These are phyloP conservation scores for Tylochromis polylepis DNA, from an alignment of 2,113 vertebrate genomes.

Conservation along the genomic window DNA sequence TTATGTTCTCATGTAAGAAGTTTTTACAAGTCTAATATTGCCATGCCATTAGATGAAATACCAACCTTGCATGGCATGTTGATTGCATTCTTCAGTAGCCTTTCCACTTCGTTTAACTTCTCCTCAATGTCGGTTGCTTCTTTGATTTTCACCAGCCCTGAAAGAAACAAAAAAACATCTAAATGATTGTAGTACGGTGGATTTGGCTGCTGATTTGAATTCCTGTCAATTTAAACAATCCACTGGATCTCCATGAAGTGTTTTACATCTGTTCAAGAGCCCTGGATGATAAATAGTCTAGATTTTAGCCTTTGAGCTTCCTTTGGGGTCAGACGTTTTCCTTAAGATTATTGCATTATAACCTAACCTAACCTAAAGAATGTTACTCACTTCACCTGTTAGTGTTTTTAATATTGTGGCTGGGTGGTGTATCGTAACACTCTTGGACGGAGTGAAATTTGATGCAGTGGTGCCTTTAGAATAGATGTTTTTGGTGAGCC, in stretches of 20 bases:
- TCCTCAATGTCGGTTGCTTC: constrained; percentile 91
- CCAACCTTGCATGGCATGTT: constrained; percentile 92
- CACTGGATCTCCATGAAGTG: background rate
- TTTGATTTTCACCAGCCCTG: constrained; percentile 91
- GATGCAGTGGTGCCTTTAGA: background rate
- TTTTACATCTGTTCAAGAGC: background rate
- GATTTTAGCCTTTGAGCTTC: background rate
- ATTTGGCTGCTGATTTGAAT: background rate
- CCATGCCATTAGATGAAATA: background rate
- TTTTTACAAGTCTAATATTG: background rate
- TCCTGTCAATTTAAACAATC: accelerated
- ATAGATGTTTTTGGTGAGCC: background rate
- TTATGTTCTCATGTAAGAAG: accelerated
- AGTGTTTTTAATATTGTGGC: background rate
- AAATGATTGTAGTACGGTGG: background rate
- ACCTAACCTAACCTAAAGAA: background rate
- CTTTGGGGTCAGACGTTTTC: background rate
- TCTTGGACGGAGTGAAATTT: background rate
- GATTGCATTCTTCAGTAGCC: constrained; percentile 86
- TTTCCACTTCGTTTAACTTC: constrained; percentile 92
- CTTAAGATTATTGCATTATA: background rate
- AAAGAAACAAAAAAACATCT: background rate
- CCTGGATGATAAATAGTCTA: background rate
- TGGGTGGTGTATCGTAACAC: background rate
- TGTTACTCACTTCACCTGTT: background rate